Evolutionary conservation across 35 echinoderm and acorn worm species (phyloP).

Genomic region (Heliocidaris tuberculata): DNA sequence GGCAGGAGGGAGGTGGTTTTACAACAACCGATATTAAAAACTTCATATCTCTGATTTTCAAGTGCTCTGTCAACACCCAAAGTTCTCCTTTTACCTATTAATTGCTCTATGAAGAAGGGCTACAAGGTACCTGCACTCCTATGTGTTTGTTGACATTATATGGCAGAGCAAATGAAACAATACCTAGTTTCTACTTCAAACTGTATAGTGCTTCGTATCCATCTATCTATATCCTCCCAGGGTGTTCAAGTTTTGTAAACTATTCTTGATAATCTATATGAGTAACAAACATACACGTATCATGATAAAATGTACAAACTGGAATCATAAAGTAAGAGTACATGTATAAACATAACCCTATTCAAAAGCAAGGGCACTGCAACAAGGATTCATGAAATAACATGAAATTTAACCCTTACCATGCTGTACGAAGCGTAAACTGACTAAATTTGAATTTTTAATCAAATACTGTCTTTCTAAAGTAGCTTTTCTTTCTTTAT

Average conservation of each 20-base stretch:
- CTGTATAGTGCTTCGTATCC: background rate
- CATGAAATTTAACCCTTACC: no score
- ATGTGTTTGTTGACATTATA: background rate
- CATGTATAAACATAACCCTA: background rate
- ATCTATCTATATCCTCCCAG: background rate
- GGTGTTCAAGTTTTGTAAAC: no score
- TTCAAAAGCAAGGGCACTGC: no score
- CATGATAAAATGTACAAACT: background rate
- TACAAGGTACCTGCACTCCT: background rate
- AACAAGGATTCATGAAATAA: no score
- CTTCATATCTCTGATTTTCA: background rate
- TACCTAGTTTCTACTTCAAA: background rate
- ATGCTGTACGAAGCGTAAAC: no score
- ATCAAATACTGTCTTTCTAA: no score
- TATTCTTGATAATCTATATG: background rate
- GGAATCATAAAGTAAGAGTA: background rate
- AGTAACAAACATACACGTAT: background rate
- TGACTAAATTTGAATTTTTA: no score
- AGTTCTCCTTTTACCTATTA: background rate
- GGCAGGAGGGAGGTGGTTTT: background rate
- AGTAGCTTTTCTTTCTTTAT: no score
- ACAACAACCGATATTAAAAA: background rate
- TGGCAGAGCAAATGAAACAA: background rate
- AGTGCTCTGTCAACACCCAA: slow-evolving; percentile 9
- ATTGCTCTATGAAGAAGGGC: background rate